These are phyloP conservation scores for Tenthredo scrophulariae DNA, from an alignment of 2,888 invertebrate genomes.

Conservation along the genomic window DNA sequence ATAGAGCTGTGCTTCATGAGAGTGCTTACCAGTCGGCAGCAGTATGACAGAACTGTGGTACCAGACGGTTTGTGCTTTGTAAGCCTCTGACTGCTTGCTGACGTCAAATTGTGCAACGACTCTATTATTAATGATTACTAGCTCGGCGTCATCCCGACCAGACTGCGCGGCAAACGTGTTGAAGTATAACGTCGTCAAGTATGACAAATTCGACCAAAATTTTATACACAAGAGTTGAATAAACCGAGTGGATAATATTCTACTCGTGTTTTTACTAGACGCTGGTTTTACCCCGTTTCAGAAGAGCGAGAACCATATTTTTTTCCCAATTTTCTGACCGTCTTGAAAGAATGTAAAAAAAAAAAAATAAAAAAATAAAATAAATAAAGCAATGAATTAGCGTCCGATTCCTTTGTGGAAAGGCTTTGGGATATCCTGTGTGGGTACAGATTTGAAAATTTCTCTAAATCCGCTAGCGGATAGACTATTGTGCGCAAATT, in stretches of 20 bases:
- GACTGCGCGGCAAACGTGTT: conserved; percentile 42
- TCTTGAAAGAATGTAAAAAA: not conserved
- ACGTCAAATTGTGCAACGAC: conserved; percentile 50
- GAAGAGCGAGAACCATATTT: not conserved
- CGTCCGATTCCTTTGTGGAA: not conserved
- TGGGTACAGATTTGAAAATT: not conserved
- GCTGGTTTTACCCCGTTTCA: not conserved
- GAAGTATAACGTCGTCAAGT: not conserved
- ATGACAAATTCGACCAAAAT: not conserved
- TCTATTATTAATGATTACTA: conserved; percentile 51
- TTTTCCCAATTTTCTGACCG: not conserved
- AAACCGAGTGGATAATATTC: not conserved
- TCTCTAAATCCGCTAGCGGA: conserved; percentile 5
- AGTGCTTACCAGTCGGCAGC: conserved; percentile 7
- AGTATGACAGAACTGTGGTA: conserved; percentile 7
- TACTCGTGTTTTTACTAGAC: not conserved
- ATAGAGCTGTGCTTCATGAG: conserved; percentile 15
- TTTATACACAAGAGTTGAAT: not conserved
- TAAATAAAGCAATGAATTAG: not conserved
- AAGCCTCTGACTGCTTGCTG: conserved; percentile 35
- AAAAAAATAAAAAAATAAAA: no score
- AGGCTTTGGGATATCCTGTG: not conserved
- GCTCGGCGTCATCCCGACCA: conserved; percentile 38
- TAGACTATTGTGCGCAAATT: conserved; percentile 50
- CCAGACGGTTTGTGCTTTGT: conserved; percentile 32